Evolutionary conservation across 2,888 invertebrate species (phyloP).

Genomic region (Uloborus plumipes): DNA sequence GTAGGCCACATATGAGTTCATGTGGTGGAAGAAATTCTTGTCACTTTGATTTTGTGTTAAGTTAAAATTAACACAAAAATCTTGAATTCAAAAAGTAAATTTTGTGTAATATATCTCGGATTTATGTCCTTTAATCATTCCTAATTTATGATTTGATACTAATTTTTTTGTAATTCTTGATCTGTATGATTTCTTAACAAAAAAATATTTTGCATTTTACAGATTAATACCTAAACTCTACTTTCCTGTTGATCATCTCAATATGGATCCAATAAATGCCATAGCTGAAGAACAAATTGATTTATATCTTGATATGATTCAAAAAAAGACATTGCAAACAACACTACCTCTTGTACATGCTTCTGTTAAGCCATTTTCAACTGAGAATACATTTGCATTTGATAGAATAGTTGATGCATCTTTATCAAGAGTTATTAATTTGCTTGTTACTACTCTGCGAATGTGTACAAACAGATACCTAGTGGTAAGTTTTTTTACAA

Average conservation of each 20-base stretch:
- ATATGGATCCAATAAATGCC: slow-evolving; percentile 75
- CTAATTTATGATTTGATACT: neutral
- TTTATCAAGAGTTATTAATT: slow-evolving; percentile 76
- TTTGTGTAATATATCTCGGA: no score
- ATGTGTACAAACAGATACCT: slow-evolving; percentile 79
- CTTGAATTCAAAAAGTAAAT: no score
- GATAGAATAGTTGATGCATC: slow-evolving; percentile 73
- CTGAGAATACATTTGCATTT: slow-evolving; percentile 46
- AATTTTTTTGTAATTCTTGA: no score
- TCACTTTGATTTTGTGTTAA: no score
- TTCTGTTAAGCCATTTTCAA: slow-evolving; percentile 72
- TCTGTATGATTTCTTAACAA: no score
- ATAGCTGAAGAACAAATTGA: slow-evolving; percentile 72
- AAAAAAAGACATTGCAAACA: slow-evolving; percentile 69
- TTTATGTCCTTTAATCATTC: no score
- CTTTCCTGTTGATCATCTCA: slow-evolving; percentile 72
- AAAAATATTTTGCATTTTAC: no score
- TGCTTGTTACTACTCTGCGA: slow-evolving; percentile 75
- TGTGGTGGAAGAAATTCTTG: no score
- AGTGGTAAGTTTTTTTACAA: slow-evolving; percentile 75
- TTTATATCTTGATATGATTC: slow-evolving; percentile 68
- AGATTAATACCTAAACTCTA: slow-evolving; percentile 72
- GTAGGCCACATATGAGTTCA: no score
- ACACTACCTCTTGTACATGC: slow-evolving; percentile 74
- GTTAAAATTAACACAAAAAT: no score